These are phyloP conservation scores for Holcopasites calliopsidis DNA, from an alignment of 1,140 invertebrate species.

Conservation along the genomic window DNA sequence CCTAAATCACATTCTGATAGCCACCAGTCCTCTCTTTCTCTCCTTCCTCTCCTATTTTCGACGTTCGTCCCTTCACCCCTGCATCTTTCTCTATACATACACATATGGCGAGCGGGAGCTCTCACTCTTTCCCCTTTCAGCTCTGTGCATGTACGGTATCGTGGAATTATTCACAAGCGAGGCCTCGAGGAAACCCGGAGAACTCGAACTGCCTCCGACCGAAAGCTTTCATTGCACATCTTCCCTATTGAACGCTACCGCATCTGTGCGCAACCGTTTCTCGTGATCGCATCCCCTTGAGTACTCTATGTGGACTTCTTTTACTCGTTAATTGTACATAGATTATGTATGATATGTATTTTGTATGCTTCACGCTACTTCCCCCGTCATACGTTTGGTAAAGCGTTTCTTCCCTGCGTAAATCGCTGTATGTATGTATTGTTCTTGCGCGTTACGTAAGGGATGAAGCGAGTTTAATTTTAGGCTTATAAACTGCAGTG, in stretches of 20 bases:
- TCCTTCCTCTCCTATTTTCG: not conserved
- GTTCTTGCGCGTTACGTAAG: not conserved
- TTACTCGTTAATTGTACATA: constrained; percentile 1
- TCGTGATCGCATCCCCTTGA: constrained; percentile 12
- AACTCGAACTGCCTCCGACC: constrained; percentile 17
- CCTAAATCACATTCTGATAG: constrained; percentile 54
- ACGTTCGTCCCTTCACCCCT: not conserved
- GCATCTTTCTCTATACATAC: too few species aligned
- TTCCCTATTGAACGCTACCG: too few species aligned
- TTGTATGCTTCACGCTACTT: not conserved
- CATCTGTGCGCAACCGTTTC: constrained; percentile 15
- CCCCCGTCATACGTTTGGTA: not conserved
- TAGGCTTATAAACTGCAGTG: not conserved
- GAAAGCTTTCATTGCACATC: constrained; percentile 20
- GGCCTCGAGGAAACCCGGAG: constrained; percentile 21
- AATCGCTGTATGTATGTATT: not conserved
- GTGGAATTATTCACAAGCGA: constrained; percentile 41
- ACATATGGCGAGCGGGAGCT: too few species aligned
- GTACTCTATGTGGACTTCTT: constrained; percentile 7
- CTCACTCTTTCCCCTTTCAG: not conserved
- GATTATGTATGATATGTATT: not conserved
- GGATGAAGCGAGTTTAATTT: not conserved
- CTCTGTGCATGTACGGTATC: constrained; percentile 11
- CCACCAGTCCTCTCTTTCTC: constrained; percentile 21
- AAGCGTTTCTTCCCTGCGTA: not conserved